These are phyloP conservation scores for Phaetusa simplex DNA, from an alignment of 2,113 vertebrate genomes.

Conservation along the genomic window DNA sequence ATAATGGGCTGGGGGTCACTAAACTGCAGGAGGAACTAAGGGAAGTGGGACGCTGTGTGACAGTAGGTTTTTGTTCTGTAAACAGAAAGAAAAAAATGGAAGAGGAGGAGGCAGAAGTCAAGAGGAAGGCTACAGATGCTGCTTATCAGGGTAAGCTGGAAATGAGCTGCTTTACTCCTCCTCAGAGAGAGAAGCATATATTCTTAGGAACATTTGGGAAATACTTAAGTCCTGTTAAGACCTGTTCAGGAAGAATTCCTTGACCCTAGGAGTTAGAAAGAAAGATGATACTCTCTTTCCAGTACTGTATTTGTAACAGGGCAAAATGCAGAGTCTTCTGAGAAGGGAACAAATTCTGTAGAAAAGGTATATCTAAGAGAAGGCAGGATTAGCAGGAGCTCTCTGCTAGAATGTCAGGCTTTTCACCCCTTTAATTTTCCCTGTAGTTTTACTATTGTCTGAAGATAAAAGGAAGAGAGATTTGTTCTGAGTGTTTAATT, in stretches of 20 bases:
- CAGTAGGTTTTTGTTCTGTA: not conserved
- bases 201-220: not conserved
- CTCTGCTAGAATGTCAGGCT: not conserved
- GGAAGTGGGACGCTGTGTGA: not conserved
- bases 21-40: not conserved
- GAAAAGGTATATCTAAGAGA: not conserved
- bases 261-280: not conserved
- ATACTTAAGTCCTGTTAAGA: not conserved
- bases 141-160: slow-evolving; percentile 89
- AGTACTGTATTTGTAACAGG: not conserved
- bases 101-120: slow-evolving; percentile 95
- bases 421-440: not conserved
- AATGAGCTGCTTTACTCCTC: not conserved
- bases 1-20: not conserved
- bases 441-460: not conserved
- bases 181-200: not conserved
- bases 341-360: not conserved
- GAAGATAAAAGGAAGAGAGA: not conserved
- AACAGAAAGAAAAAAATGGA: slow-evolving; percentile 94
- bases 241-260: not conserved
- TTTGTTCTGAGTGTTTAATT: not conserved
- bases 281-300: not conserved
- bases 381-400: not conserved
- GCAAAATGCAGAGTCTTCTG: not conserved
- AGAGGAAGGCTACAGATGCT: slow-evolving; percentile 92